Percentiles rank a stretch among this genome's conserved stretches.
phyloP scores from a whole-genome alignment of 2,113 vertebrate species.

The Jaculus jaculus region DNA sequence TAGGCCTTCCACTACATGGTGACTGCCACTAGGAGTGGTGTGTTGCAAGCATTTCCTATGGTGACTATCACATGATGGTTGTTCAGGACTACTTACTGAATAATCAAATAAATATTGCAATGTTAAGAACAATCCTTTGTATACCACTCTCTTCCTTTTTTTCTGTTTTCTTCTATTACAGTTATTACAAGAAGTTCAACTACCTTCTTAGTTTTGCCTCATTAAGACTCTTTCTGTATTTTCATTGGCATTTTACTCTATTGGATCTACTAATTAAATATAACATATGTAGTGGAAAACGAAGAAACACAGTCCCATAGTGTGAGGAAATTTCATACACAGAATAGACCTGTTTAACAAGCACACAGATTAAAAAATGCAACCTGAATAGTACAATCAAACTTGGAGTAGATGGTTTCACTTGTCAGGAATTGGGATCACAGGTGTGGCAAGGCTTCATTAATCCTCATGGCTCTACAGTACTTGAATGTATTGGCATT shows the following conservation, averaged over 20 bases:
- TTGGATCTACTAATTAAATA: background rate
- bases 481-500: background rate
- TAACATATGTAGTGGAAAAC: background rate
- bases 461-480: background rate
- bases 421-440: background rate
- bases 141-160: background rate
- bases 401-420: background rate
- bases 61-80: background rate
- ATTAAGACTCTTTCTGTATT: background rate
- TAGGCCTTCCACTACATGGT: background rate
- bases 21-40: background rate
- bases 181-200: constrained; percentile 23
- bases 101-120: background rate
- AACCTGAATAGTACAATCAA: background rate
- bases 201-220: constrained; percentile 3
- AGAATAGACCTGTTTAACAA: background rate
- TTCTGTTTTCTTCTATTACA: background rate
- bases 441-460: background rate
- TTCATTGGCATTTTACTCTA: constrained; percentile 4
- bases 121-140: constrained; percentile 27
- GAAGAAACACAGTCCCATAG: background rate
- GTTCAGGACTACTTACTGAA: constrained; percentile 4
- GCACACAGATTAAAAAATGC: background rate
- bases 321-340: constrained; percentile 26
- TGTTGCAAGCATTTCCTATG: constrained; percentile 5